phyloP scores from a whole-genome alignment of 2,797 vertebrate genomes.

The Thalassophryne amazonica region DNA sequence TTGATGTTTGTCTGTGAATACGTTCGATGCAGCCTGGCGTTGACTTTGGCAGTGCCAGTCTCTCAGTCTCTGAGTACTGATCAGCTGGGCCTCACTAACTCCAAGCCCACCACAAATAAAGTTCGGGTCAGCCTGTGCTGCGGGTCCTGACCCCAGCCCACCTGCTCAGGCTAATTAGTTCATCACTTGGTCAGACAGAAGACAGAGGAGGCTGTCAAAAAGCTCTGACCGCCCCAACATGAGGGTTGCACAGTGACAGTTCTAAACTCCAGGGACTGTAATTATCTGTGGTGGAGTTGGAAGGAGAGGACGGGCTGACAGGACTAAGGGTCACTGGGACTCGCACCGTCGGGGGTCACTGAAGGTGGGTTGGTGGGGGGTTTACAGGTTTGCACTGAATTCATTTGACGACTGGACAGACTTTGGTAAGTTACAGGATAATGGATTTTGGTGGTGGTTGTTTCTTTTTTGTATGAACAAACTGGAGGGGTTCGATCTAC shows the following conservation, averaged over 20 bases:
- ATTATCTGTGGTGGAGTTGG: conserved; percentile 39
- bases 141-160: conserved; percentile 19
- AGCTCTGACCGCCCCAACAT: conserved; percentile 32
- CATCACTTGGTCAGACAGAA: conserved; percentile 84
- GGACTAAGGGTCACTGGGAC: conserved; percentile 47
- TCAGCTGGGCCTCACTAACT: conserved; percentile 73
- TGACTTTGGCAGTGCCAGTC: conserved; percentile 2
- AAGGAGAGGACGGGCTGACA: conserved; percentile 23
- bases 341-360: conserved; percentile 20
- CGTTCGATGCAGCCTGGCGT: background rate
- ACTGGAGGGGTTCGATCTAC: too few species aligned
- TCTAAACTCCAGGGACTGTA: conserved; percentile 42
- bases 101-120: conserved; percentile 55
- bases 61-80: conserved; percentile 80
- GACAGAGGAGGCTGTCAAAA: conserved; percentile 40
- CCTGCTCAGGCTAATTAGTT: conserved; percentile 90
- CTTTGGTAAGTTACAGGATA: too few species aligned
- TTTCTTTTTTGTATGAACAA: too few species aligned
- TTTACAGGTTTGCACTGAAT: conserved; percentile 3
- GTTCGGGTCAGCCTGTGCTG: conserved; percentile 42
- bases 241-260: conserved; percentile 30
- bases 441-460: too few species aligned
- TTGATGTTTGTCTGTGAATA: too few species aligned
- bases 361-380: conserved; percentile 2
- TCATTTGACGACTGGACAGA: conserved; percentile 59